Evolutionary conservation across 1,140 invertebrate species (phyloP).

Genomic region (Platyscapa corneri): DNA sequence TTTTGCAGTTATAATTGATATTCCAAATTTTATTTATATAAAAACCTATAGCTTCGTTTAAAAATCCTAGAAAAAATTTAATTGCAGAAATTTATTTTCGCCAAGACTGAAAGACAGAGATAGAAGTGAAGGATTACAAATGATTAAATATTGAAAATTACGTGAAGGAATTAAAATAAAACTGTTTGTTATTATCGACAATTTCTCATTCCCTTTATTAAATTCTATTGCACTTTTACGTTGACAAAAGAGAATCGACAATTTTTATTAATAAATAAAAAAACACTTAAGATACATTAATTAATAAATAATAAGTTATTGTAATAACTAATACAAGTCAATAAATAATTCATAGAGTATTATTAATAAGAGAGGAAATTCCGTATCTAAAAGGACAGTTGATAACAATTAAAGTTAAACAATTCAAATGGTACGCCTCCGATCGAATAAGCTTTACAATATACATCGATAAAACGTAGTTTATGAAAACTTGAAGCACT

Average conservation of each 20-base stretch:
- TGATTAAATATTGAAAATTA: no score
- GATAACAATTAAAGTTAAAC: background rate
- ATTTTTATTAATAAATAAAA: background rate
- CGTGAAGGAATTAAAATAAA: no score
- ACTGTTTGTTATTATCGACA: background rate
- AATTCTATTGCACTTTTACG: background rate
- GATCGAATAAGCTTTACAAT: background rate
- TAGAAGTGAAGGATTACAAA: no score
- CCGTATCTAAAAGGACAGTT: background rate
- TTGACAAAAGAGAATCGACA: no score
- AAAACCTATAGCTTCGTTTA: no score
- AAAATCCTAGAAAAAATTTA: no score
- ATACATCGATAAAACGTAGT: background rate
- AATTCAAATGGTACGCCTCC: background rate
- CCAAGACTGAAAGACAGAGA: no score
- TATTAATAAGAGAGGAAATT: background rate
- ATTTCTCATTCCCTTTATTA: background rate
- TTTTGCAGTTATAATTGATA: no score
- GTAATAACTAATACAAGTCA: background rate
- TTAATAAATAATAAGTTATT: background rate
- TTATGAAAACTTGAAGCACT: background rate
- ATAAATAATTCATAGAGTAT: background rate
- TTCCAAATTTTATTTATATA: no score
- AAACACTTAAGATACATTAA: background rate
- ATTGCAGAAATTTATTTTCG: no score